Base-by-base conservation (phyloP, 2,888 invertebrate species). In the Marronus borbonicus region DNA sequence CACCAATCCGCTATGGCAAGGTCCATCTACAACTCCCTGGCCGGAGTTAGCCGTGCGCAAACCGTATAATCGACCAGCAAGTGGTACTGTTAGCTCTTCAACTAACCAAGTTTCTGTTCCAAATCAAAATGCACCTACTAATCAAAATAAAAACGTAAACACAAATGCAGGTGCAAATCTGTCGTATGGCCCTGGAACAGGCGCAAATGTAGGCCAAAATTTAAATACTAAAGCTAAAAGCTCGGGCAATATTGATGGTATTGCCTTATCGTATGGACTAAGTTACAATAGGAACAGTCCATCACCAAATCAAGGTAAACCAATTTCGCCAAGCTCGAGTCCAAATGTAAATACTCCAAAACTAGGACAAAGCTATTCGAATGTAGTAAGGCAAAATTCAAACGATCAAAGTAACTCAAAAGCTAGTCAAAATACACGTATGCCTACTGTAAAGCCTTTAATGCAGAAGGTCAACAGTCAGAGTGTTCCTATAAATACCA, bases 1-100 rank as follows among this genome's bases (percentile, higher is more conserved):
- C 20, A 52, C 17, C 24, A 65, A 76, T 55, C 10, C 66, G 14
- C 44, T n/a, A 14, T 72, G 72, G 72, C 24, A 20, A 39, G 72
- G 72, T 39, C 72, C 77, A 36, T 31, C 77, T 4, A 77, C 77
- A 14, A 86, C 86, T 1, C 84, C 85, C 31, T 85, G 86, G 86
- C 86, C 86, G 17, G 79, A 81, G 28, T 81, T 86, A 75, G 84
- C 84, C 31, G 55, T 65, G 8, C 28, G 65, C 50, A 79, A 64
- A 79, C 76, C 77, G 76, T 74, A 76, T 77, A 79, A 78, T 76
- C 76, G 36, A 50, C 74, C 44, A 62, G 39, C 49, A 58, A 69
- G 28, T 55, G 14, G 17, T 24, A 24, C 8, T 17, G 17, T 20
- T 20, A 20, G 20, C 17, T 17, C 8, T 24, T 62, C 62, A 75